Base-by-base conservation (phyloP, 2,113 vertebrate genomes). In the Nesogale talazaci region DNA sequence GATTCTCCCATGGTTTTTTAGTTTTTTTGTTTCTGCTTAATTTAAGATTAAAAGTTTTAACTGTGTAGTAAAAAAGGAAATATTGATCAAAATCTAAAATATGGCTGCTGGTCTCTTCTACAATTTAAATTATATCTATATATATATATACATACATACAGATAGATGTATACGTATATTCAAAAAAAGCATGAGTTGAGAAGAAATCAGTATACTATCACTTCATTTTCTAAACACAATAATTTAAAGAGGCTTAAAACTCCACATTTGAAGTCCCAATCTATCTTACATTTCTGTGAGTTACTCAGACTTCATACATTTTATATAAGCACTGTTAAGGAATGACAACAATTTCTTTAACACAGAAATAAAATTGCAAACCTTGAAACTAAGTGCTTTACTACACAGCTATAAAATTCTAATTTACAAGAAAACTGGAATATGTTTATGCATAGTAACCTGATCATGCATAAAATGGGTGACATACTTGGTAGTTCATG, bases 381-480 rank as follows among this genome's bases (percentile, higher is more conserved):
- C 70, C 17, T 86, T 93, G 12, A 34, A 91, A 92, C 81, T 57
- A 91, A 94, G 20, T 20, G 59, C 86, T 95, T 95, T 95, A 96
- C 91, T 86, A 90, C 38, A 36, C 46, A 57, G 56, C 61, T 56
- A 93, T 94, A 90, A 95, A 95, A 79, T 92, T 90, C 42, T 56
- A 67, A 78, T 95, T 94, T 93, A 95, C 57, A 92, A 63, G 69
- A 91, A 80, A 93, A 70, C 31, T 86, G 34, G 75, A 88, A 81
- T 94, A 69, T 81, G 72, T 74, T 89, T 86, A 69, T 69, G 40
- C 56, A 19, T 83, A n/a, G 90, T 88, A 92, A 95, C 82, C 36
- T 83, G 90, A 90, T 86, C 86, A 74, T 77, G 86, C 88, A 88
- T 80, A 83, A 90, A 96, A 94, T 75, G 42, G 36, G 10, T 76